Conservation (phyloP, 1,140 invertebrate genomes). For the Lepidurus packardi region DNA sequence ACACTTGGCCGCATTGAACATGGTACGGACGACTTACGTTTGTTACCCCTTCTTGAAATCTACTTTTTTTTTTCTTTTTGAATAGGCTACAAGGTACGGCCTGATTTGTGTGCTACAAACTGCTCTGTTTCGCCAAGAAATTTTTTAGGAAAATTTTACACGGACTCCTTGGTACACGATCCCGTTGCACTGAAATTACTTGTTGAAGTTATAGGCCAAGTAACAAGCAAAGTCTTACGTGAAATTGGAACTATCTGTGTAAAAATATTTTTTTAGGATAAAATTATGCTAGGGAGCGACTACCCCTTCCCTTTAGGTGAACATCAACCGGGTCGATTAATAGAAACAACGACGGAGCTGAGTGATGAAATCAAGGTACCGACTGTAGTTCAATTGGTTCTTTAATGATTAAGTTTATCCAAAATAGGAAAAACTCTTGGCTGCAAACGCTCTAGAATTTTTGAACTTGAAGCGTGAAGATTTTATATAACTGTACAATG, state of each 20-base stretch:
- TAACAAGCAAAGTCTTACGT: slow-evolving; percentile 38
- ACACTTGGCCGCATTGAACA: slow-evolving; percentile 54
- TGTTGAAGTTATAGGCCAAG: slow-evolving; percentile 51
- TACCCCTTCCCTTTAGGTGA: slow-evolving; percentile 59
- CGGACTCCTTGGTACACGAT: slow-evolving; percentile 56
- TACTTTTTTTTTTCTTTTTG: slow-evolving; percentile 36
- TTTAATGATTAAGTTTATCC: slow-evolving; percentile 14
- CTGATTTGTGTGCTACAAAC: slow-evolving; percentile 54
- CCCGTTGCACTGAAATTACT: slow-evolving; percentile 48
- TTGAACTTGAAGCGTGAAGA: slow-evolving; percentile 38
- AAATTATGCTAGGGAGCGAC: slow-evolving; percentile 54
- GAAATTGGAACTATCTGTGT: background rate
- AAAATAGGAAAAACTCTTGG: slow-evolving; percentile 41
- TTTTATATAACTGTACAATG: slow-evolving; percentile 22
- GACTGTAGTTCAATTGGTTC: background rate
- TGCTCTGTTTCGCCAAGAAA: slow-evolving; percentile 45
- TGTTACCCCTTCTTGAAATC: slow-evolving; percentile 36
- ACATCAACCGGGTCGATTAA: slow-evolving; percentile 50
- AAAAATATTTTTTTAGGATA: slow-evolving; percentile 44
- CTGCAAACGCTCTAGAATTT: slow-evolving; percentile 42
- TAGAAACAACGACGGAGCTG: slow-evolving; percentile 45
- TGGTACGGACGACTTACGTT: slow-evolving; percentile 36
- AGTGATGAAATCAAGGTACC: slow-evolving; percentile 38
- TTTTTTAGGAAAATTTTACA: slow-evolving; percentile 52
- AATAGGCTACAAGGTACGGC: slow-evolving; percentile 47